Base-by-base conservation (phyloP, 2,113 vertebrate species). In the Anolis carolinensis region DNA sequence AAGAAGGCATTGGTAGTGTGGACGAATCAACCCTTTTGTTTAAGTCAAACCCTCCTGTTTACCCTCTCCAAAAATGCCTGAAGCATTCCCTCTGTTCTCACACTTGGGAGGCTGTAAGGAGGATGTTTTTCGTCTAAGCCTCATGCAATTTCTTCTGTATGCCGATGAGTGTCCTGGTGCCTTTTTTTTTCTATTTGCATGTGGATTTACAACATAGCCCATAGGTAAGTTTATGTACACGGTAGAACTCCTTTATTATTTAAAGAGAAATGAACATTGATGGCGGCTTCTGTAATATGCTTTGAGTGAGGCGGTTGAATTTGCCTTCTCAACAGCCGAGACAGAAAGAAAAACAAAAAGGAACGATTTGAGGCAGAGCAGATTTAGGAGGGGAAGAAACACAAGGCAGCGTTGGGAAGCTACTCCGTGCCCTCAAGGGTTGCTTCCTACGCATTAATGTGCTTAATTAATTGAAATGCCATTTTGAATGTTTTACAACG, bases 301-400 rank as follows among this genome's bases (percentile, higher is more conserved):
- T 71, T 50, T 7, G 78, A 67, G 30, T 76, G 63, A 70, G 44
- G 34, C 20, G 8, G 32, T 85, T 14, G 71, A 76, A 81, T 81
- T 27, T 62, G 23, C 50, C 48, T 44, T n/a, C 80, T 80, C 68
- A 65, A 5, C 7, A 10, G 39, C 3, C 25, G 55, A 72, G 7
- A n/a, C 16, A 59, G 34, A 30, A 74, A 74, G 14, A 55, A 55
- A 27, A 55, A 55, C 16, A 48, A 70, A 86, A 72, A 48, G 20
- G 30, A 68, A 36, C 18, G 63, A 59, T 62, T 50, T 3, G 36
- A 27, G 85, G 90, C 81, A 50, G 25, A 8, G 86, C 85, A 76
- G 83, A 87, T 88, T 14, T 89, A 1, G 88, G 88, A 82, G 81
- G 5, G 65, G 39, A 70, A 89, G 83, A 44, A 83, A 89, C 44